phyloP scores from a whole-genome alignment of 2,888 invertebrate genomes.

The Ceriagrion tenellum region DNA sequence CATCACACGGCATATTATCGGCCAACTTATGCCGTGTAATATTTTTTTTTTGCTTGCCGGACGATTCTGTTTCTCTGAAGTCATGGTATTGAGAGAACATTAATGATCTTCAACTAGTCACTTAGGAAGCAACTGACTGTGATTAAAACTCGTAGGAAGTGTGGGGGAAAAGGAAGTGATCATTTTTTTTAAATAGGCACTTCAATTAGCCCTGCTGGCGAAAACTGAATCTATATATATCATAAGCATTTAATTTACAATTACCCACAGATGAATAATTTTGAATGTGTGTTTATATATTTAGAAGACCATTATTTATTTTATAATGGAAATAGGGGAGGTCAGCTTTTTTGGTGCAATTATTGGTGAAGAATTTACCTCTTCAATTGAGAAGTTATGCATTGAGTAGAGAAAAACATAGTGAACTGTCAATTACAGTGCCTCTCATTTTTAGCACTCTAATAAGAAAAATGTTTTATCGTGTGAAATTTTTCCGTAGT shows the following conservation, averaged over 20 bases:
- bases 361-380: neutral
- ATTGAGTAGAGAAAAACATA: neutral
- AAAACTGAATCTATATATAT: slow-evolving; percentile 11
- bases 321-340: neutral
- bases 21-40: too few species aligned
- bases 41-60: too few species aligned
- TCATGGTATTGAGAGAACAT: slow-evolving; percentile 36
- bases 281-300: neutral
- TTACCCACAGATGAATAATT: neutral
- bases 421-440: slow-evolving; percentile 7
- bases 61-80: slow-evolving; percentile 47
- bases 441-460: slow-evolving; percentile 36
- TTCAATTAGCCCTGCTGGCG: slow-evolving; percentile 9
- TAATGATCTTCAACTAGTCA: slow-evolving; percentile 38
- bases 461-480: slow-evolving; percentile 31
- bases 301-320: neutral
- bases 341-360: neutral
- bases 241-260: slow-evolving; percentile 15
- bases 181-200: neutral
- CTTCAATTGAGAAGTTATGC: neutral
- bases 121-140: slow-evolving; percentile 51
- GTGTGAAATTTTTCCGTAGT: slow-evolving; percentile 10
- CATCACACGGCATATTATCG: too few species aligned
- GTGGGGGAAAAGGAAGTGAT: neutral
- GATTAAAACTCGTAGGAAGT: neutral